phyloP scores from a whole-genome alignment of 64 coral and sea anemone genomes.

The Stylophora pistillata region DNA sequence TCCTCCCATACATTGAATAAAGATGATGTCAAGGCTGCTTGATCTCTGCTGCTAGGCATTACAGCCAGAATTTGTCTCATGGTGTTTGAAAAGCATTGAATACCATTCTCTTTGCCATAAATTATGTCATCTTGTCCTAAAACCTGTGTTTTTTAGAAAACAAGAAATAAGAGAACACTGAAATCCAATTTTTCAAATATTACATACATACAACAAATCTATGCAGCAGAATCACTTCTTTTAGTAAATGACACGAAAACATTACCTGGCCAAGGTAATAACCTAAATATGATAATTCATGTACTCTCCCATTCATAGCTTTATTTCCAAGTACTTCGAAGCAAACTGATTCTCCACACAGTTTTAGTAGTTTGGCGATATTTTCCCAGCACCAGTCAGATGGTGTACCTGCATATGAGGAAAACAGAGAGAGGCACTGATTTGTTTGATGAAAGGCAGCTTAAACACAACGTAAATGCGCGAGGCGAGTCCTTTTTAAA shows the following conservation, averaged over 20 bases:
- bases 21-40: slow-evolving; percentile 63
- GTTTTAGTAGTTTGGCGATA: slow-evolving; percentile 87
- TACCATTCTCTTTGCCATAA: slow-evolving; percentile 50
- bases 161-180: not conserved
- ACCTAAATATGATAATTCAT: slow-evolving; percentile 85
- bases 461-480: not conserved
- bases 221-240: not conserved
- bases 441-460: not conserved
- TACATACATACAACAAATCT: too few relatives aligned
- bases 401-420: slow-evolving; percentile 56
- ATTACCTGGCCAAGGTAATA: slow-evolving; percentile 93
- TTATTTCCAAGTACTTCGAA: slow-evolving; percentile 90
- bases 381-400: slow-evolving; percentile 97
- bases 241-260: too few relatives aligned
- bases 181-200: not conserved
- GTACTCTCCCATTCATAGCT: slow-evolving; percentile 94
- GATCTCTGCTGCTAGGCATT: slow-evolving; percentile 87
- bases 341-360: slow-evolving; percentile 82
- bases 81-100: slow-evolving; percentile 72
- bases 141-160: slow-evolving; percentile 28
- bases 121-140: slow-evolving; percentile 74
- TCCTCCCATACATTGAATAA: slow-evolving; percentile 98
- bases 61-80: slow-evolving; percentile 66
- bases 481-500: too few relatives aligned
- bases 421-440: not conserved